Percentiles rank a stretch among this genome's conserved stretches.
Evolutionary conservation across 2,797 vertebrate species (phyloP).

Genomic region (Enteromius afrohamiltoni): DNA sequence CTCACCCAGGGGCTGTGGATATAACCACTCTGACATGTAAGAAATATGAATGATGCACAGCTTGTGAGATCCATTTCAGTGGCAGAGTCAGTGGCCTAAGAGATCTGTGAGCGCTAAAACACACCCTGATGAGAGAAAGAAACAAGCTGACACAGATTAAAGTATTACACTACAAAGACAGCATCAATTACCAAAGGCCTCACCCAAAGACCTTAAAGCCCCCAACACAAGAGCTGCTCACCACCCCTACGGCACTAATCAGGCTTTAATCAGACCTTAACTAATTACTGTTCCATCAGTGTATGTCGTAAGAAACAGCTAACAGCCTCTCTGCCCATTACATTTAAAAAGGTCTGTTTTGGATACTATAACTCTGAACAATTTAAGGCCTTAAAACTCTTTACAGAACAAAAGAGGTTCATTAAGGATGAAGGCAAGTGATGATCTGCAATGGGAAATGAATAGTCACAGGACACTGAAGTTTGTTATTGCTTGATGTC

Average conservation of each 20-base stretch:
- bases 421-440: constrained; percentile 8
- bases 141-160: constrained; percentile 52
- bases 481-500: neutral
- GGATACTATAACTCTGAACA: constrained; percentile 7
- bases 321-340: constrained; percentile 24
- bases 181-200: constrained; percentile 54
- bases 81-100: neutral
- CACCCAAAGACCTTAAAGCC: constrained; percentile 48
- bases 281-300: constrained; percentile 38
- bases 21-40: constrained; percentile 33
- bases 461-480: neutral
- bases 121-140: constrained; percentile 35
- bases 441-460: neutral
- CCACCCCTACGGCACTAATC: constrained; percentile 39
- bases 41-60: constrained; percentile 48
- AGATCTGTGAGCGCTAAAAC: constrained; percentile 39
- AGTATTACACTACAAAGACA: constrained; percentile 54
- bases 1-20: constrained; percentile 31
- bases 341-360: constrained; percentile 34
- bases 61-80: constrained; percentile 20
- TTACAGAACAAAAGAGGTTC: neutral
- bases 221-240: constrained; percentile 34
- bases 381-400: neutral
- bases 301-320: neutral
- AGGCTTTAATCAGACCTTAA: constrained; percentile 44